A percentile compares a stretch with the other conserved stretches of the same genome.
These are phyloP conservation scores for Anomalospiza imberbis DNA, from an alignment of 2,797 vertebrate species.

Conservation along the genomic window DNA sequence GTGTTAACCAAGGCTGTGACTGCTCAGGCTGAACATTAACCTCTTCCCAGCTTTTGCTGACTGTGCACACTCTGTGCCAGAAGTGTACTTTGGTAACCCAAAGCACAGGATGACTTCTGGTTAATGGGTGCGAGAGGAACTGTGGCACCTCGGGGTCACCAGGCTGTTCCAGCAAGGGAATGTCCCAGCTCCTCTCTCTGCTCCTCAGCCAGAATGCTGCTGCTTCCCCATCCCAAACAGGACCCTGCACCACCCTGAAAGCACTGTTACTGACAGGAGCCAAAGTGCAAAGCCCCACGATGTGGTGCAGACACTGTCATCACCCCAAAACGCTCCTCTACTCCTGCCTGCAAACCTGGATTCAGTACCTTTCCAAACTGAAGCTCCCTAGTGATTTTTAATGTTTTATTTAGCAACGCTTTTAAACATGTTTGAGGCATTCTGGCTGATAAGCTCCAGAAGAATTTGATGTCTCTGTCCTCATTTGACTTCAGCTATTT, in stretches of 20 bases:
- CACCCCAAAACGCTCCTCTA: rapidly evolving
- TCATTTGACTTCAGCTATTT: background rate
- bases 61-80: rapidly evolving
- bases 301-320: background rate
- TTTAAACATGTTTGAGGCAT: background rate
- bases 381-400: background rate
- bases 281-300: background rate
- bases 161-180: background rate
- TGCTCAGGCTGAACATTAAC: rapidly evolving
- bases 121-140: background rate
- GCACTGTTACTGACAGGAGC: background rate
- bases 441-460: background rate
- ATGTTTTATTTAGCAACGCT: background rate
- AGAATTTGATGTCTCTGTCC: background rate
- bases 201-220: background rate
- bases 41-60: background rate
- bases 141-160: rapidly evolving
- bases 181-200: background rate
- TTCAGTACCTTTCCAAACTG: background rate
- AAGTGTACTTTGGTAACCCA: background rate
- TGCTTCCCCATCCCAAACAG: background rate
- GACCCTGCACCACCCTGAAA: too few relatives aligned
- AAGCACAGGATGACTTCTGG: background rate
- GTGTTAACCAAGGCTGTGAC: background rate
- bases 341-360: background rate